Evolutionary conservation across 2,797 vertebrate genomes (phyloP).

Genomic region (Mormyrus proboscirostris): DNA sequence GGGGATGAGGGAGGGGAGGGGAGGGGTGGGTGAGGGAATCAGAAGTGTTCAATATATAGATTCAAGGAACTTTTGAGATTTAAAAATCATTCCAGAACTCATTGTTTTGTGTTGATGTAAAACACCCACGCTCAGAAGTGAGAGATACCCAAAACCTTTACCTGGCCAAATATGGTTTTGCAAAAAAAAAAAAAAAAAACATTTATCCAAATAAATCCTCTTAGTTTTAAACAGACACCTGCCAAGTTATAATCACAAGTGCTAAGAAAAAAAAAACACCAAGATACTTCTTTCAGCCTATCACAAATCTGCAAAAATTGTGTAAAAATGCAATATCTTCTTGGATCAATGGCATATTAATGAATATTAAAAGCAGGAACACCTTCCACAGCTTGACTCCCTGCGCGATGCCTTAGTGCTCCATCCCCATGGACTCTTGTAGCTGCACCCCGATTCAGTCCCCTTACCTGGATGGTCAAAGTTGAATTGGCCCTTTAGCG

Average conservation of each 20-base stretch:
- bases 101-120: background rate
- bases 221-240: background rate
- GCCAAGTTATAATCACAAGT: background rate
- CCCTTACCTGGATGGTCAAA: conserved; percentile 94
- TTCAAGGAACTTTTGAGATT: background rate
- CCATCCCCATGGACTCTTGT: background rate
- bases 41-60: background rate
- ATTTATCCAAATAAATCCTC: background rate
- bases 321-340: background rate
- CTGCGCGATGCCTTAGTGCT: background rate
- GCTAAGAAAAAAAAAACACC: background rate
- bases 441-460: background rate
- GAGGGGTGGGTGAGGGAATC: background rate
- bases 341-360: background rate
- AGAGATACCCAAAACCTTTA: background rate
- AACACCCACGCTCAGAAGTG: background rate
- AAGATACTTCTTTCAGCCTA: background rate
- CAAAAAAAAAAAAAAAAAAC: background rate
- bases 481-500: conserved; percentile 92
- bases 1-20: background rate
- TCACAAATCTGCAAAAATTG: background rate
- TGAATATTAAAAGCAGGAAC: background rate
- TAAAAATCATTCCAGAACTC: background rate
- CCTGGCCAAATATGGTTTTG: background rate
- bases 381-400: background rate